Evolutionary conservation across 2,113 vertebrate genomes (phyloP).

Genomic region (Arvicanthis niloticus): DNA sequence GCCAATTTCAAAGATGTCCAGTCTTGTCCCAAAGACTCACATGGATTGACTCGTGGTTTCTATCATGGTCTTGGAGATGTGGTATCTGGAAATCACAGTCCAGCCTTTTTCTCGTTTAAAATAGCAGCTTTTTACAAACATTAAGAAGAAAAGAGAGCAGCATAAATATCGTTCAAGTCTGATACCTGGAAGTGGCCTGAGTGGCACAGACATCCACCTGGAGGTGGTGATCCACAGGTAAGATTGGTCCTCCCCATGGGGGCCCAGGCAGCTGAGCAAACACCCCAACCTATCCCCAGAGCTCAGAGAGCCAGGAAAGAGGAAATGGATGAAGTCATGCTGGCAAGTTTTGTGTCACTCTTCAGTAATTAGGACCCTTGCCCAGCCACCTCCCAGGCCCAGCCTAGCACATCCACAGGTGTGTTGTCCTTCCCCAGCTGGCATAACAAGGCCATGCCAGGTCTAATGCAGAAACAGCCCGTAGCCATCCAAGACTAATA

Average conservation of each 20-base stretch:
- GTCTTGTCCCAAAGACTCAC: conserved; percentile 56
- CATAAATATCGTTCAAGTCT: background rate
- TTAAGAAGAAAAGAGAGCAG: conserved; percentile 8
- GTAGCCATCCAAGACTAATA: conserved; percentile 85
- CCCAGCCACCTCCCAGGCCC: conserved; percentile 70
- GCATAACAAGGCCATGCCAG: conserved; percentile 84
- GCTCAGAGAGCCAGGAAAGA: conserved; percentile 58
- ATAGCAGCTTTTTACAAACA: conserved; percentile 65
- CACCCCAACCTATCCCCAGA: conserved; percentile 35
- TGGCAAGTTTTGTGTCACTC: conserved; percentile 78
- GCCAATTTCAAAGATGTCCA: conserved; percentile 45
- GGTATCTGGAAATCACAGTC: conserved; percentile 63
- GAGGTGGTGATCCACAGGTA: conserved; percentile 51
- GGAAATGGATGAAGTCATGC: conserved; percentile 87
- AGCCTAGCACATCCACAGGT: conserved; percentile 82
- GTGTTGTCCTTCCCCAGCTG: conserved; percentile 88
- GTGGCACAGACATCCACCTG: conserved; percentile 53
- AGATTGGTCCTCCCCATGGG: background rate
- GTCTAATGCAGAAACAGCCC: conserved; percentile 75
- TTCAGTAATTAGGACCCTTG: conserved; percentile 77
- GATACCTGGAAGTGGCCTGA: background rate
- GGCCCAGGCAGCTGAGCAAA: conserved; percentile 83
- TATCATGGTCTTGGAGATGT: conserved; percentile 62
- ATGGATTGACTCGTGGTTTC: conserved; percentile 63
- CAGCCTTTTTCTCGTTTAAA: conserved; percentile 72